These are phyloP conservation scores for Sarcophaga caerulescens DNA, from an alignment of 2,888 invertebrate genomes.

Conservation along the genomic window DNA sequence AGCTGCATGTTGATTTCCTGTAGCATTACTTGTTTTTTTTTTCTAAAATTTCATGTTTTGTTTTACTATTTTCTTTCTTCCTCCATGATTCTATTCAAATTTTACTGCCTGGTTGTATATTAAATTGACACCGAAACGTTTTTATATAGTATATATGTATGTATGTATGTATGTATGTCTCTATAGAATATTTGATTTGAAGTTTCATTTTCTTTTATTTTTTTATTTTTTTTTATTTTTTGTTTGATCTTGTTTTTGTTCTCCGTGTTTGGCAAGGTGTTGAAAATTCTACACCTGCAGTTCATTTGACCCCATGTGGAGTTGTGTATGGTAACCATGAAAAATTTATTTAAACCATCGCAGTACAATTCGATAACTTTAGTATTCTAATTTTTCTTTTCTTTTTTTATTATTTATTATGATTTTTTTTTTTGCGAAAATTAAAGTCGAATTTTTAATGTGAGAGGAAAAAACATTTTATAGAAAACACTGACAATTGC, in stretches of 20 bases:
- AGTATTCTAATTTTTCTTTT: background rate
- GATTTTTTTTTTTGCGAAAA: no score
- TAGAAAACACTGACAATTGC: no score
- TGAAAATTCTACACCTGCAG: slow-evolving; percentile 38
- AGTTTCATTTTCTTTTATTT: slow-evolving; percentile 10
- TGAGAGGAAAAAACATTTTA: no score
- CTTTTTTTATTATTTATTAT: no score
- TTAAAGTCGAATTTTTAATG: no score
- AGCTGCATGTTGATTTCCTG: slow-evolving; percentile 59
- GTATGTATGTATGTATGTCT: no score
- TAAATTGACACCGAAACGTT: slow-evolving; percentile 35
- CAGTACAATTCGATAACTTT: background rate
- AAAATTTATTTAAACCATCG: background rate
- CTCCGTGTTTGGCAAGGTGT: slow-evolving; percentile 17
- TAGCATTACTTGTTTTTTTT: slow-evolving; percentile 22
- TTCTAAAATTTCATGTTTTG: slow-evolving; percentile 24
- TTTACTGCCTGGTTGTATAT: slow-evolving; percentile 11
- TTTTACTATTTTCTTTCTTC: slow-evolving; percentile 2
- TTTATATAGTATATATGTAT: background rate
- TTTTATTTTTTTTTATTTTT: background rate
- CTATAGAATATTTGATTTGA: background rate
- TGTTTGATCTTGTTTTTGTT: background rate
- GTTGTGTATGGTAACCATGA: background rate
- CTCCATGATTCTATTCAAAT: slow-evolving; percentile 8
- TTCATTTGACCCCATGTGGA: slow-evolving; percentile 13